Percentiles rank a stretch among this genome's conserved stretches.
Conservation (phyloP, 2,797 vertebrate genomes). For the Lutjanus campechanus region DNA sequence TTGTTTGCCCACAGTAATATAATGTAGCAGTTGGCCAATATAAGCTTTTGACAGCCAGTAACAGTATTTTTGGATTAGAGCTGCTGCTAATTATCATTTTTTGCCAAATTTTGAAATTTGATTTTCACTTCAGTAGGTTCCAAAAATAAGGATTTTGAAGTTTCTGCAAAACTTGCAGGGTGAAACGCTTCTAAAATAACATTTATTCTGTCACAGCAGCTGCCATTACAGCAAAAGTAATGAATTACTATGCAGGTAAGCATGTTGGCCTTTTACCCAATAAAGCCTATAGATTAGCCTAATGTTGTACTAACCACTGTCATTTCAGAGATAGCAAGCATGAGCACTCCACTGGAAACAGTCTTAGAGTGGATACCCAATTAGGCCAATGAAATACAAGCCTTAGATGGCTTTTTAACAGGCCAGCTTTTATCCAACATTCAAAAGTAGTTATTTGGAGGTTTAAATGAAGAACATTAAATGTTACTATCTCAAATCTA, state of each 20-base stretch:
- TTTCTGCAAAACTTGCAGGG: conserved; percentile 2
- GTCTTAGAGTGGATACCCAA: conserved; percentile 10
- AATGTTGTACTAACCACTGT: conserved; percentile 14
- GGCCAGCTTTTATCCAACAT: conserved; percentile 4
- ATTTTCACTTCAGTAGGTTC: conserved; percentile 23
- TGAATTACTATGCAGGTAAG: background rate
- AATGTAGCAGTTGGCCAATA: background rate
- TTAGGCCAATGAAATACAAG: conserved; percentile 19
- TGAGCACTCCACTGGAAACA: background rate
- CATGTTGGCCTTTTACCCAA: background rate
- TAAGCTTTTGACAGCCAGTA: conserved; percentile 8
- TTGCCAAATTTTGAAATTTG: background rate
- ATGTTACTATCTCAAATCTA: background rate
- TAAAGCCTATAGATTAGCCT: conserved; percentile 12
- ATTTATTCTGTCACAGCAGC: background rate
- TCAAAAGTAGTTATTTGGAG: background rate
- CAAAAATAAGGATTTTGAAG: conserved; percentile 17
- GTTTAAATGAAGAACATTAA: conserved; percentile 6
- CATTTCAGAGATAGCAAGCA: background rate
- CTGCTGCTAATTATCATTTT: conserved; percentile 3
- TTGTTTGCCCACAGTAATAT: background rate
- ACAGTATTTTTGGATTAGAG: background rate
- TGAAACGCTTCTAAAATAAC: background rate
- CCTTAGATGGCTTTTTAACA: conserved; percentile 24
- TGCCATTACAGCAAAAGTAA: background rate